Evolutionary conservation across 2,113 vertebrate genomes (phyloP), one percentile per base, ranked within the genome.

Genomic region (Lasiurus borealis): DNA sequence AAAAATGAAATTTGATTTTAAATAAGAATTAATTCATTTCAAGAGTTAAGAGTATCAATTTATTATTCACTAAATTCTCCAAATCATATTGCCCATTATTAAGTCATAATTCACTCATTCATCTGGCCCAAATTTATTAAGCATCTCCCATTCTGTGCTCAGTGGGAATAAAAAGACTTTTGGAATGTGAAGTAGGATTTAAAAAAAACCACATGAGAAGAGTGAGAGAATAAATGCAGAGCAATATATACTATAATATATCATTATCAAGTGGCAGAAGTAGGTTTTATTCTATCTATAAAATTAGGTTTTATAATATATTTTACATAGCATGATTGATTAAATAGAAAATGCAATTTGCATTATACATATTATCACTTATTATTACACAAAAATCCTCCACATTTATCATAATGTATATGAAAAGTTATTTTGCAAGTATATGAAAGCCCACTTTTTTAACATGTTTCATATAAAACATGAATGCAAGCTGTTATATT

Each of bases 1-100:
- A 50, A 83, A 94, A 88, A 18, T 83, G 1, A 85, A 81, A 72
- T 66, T 89, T 94, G 78, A 83, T 82, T 85, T 81, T 91, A 80
- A 85, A 54, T 85, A 85, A 83, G 36, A 88, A 71, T 88, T 81
- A 59, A 86, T 57, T 87, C 21, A 78, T 83, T 86, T 86, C 62
- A 86, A 73, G 44, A 85, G 15, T n/a, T 64, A 46, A 82, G 36
- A n/a, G 14, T 73, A 73, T 8, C 34, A 57, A 54, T 80, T 81
- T 34, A 80, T 75, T 88, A 78, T 75, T 85, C 40, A 29, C 34
- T 94, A 73, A 77, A 14, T 31, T 93, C 48, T 94, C 21, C 44
- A 82, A 91, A 69, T 68, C 50, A 52, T 78, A 73, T 78, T 91
- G 18, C 14, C 34, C 34, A 68, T 77, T 78, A 54, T 31, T 83